Evolutionary conservation across 2,888 invertebrate genomes (phyloP), one percentile per base, ranked within the genome.

Genomic region (Nomada ruficornis): DNA sequence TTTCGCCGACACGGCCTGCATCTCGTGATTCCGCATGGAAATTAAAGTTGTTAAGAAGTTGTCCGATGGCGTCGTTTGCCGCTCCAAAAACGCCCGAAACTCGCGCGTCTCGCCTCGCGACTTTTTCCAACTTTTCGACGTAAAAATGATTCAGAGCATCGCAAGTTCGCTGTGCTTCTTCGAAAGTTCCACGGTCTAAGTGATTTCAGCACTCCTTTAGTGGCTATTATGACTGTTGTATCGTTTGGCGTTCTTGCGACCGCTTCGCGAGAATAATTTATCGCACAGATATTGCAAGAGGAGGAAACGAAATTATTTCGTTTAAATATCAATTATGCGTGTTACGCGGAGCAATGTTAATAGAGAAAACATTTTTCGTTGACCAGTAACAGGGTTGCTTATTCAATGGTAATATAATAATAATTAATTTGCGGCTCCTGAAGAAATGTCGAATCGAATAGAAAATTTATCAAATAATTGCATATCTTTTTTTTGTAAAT

Each of bases 101-200:
- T 47, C 62, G 54, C 36, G 50, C 64, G 60, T 52, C 26, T 68
- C 59, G 54, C 29, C 36, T 44, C 64, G 68, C 26, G 59, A 70
- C 60, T 70, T 70, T 77, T 70, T 65, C 57, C 36, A 60, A 81
- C 60, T 79, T 79, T 60, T 13, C 73, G 65, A 74, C 81, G 81
- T 79, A 81, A 81, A 79, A 81, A 79, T 81, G 81, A 79, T 79
- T 65, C 81, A 79, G 65, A 55, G 79, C 13, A 18, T 18, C 52
- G 26, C 47, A 18, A 11, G 18, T 0, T 18, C 26, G 29, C 20
- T 47, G 18, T 4, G 26, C 15, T 44, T 47, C 44, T 64, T 64
- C 42, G 18, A 47, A 50, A 73, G 20, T 73, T 73, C 23, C n/a
- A 55, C 13, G 29, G 20, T 47, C 55, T 29, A 15, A 18, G 70